Base-by-base conservation (phyloP, 2,888 invertebrate genomes). In the Lasioglossum malachurum region DNA sequence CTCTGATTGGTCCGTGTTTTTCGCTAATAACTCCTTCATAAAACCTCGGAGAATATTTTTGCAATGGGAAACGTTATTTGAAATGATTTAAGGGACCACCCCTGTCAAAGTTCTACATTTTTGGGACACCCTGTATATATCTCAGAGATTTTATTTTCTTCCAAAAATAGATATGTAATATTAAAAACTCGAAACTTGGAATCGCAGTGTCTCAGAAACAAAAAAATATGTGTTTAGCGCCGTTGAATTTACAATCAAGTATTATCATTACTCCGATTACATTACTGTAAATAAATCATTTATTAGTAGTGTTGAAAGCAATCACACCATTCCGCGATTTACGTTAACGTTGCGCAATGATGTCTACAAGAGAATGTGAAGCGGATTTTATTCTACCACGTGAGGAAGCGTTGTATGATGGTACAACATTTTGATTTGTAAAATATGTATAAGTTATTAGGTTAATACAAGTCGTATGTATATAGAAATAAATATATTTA, bases 401-500 rank as follows among this genome's bases (percentile, higher is more conserved):
- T n/a, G 35, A 38, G 5, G 41, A 23, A 38, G 38, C 38, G 38
- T 16, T 35, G 71, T 71, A 67, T 14, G n/a, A 41, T 2, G 41
- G 10, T n/a, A 38, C 23, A 71, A 41, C 23, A 14, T 71, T 41
- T 71, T 71, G 23, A n/a, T 41, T n/a, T 38, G 38, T 71, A 41
- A 41, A 14, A 71, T 71, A 38, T 71, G 41, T 41, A 71, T 71
- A 71, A 71, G 71, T 71, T 71, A 14, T 23, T 75, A 35, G 53
- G 14, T 75, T 75, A 64, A 16, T 8, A 35, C 16, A 64, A 64
- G 19, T 53, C 35, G 38, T 49, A 75, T 69, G 35, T 49, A 49
- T 75, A 69, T n/a, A 38, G 71, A 41, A 71, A 71, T 71, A 71
- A 41, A 41, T 71, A 38, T 10, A 71, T 76, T 76, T 44, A 31